phyloP scores from a whole-genome alignment of 2,113 vertebrate species.

The Platichthys stellatus region DNA sequence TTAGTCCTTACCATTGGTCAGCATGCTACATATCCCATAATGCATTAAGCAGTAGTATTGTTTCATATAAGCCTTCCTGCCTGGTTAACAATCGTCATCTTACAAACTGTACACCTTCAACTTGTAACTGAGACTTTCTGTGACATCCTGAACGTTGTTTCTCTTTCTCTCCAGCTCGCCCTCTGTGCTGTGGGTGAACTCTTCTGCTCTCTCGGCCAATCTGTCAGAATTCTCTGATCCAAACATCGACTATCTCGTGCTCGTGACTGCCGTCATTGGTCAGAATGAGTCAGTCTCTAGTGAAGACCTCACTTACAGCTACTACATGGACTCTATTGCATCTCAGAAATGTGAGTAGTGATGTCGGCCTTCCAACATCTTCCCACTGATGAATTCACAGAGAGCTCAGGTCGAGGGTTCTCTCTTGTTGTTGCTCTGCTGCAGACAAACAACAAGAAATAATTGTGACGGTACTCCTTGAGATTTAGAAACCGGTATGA shows the following conservation, averaged over 20 bases:
- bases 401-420: not conserved
- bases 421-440: too few species aligned
- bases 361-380: not conserved
- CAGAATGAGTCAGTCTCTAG: rapidly evolving
- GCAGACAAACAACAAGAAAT: too few species aligned
- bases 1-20: too few species aligned
- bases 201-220: not conserved
- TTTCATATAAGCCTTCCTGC: too few species aligned
- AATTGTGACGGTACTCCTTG: too few species aligned
- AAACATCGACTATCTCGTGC: rapidly evolving
- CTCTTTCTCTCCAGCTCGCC: rapidly evolving
- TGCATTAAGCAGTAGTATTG: too few species aligned
- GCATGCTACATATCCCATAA: too few species aligned
- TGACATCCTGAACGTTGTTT: not conserved
- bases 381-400: not conserved
- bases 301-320: constrained; percentile 40
- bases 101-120: too few species aligned
- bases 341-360: constrained; percentile 28
- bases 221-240: constrained; percentile 21
- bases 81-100: too few species aligned
- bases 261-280: constrained; percentile 39
- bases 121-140: too few species aligned
- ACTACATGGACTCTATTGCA: rapidly evolving
- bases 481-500: too few species aligned
- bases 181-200: rapidly evolving